Conservation (phyloP, 2,797 vertebrate genomes). For the Rhinogobio ventralis region DNA sequence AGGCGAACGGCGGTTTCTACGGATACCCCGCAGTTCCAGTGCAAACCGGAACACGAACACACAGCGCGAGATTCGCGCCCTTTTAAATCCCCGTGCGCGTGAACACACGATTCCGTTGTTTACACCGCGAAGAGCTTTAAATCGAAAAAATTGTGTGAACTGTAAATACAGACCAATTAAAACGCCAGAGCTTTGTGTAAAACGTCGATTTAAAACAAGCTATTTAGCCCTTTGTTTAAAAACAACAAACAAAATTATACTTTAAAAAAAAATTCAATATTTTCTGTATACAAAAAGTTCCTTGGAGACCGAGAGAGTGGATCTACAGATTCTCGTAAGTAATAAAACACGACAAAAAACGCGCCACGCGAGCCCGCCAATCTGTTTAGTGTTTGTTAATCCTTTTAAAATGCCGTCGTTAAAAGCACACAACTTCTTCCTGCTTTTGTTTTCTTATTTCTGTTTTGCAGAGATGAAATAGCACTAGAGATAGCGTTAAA, state of each 20-base stretch:
- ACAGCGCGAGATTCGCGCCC: constrained; percentile 42
- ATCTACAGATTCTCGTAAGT: too few relatives aligned
- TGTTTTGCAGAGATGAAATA: neutral
- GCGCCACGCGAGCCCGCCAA: constrained; percentile 17
- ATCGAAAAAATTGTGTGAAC: neutral
- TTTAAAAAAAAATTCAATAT: neutral
- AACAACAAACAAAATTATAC: rapidly evolving
- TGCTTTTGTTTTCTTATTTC: neutral
- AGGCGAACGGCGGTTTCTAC: constrained; percentile 17
- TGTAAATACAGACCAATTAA: rapidly evolving
- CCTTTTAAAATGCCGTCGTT: neutral
- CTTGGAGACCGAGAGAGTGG: neutral
- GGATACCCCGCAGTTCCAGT: constrained; percentile 53
- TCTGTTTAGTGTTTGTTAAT: neutral
- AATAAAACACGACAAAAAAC: neutral
- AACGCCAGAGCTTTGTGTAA: neutral
- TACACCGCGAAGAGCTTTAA: neutral
- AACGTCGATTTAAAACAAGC: neutral
- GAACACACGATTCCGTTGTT: constrained; percentile 17
- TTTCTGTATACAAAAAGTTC: neutral
- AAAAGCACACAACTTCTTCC: neutral
- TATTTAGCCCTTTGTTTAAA: neutral
- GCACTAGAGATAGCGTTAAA: neutral
- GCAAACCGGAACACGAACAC: constrained; percentile 41
- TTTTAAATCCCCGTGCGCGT: constrained; percentile 52